Evolutionary conservation across 2,797 vertebrate species (phyloP), one percentile per base, ranked within the genome.

Genomic region (Fistularia tabacaria): DNA sequence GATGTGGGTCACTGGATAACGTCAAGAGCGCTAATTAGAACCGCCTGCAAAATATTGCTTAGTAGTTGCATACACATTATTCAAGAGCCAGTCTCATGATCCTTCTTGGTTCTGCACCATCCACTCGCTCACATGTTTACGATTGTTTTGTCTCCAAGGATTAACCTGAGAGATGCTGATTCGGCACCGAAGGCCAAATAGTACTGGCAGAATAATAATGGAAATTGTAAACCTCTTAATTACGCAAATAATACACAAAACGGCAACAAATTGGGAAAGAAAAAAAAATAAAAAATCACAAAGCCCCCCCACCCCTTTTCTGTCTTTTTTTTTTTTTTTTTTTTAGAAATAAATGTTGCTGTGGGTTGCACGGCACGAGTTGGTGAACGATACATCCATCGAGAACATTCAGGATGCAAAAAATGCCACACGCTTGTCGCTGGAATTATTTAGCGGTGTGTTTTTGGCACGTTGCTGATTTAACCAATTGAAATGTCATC

Each of bases 1-100:
- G 76, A 88, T 88, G 77, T 87, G 87, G 87, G 87, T 86, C 85
- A 85, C 76, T 54, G 77, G 56, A 85, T 81, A 81, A 81, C 86
- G 86, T 85, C 80, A 79, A 85, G 76, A 83, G 80, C 10, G 25
- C 82, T 87, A 86, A 88, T 88, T 87, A 88, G 66, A 69, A 65
- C 73, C 84, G 72, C 73, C 73, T 49, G 66, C 66, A 64, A 71
- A 74, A 62, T 51, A 70, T 57, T 76, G 74, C 82, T 79, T 69
- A 59, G 64, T 66, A 65, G 59, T 58, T 77, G 63, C 51, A 25
- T 60, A 52, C 63, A 70, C 51, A 79, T 71, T 76, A 73, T 73
- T 76, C 56, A 62, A 65, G 57, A 11, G 10, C 57, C 54, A 41
- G 70, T 63, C 69, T 71, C 45, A 6, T 52, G 65, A 41, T 81